phyloP scores from a whole-genome alignment of 2,888 invertebrate genomes.

The Siphlonurus alternatus region DNA sequence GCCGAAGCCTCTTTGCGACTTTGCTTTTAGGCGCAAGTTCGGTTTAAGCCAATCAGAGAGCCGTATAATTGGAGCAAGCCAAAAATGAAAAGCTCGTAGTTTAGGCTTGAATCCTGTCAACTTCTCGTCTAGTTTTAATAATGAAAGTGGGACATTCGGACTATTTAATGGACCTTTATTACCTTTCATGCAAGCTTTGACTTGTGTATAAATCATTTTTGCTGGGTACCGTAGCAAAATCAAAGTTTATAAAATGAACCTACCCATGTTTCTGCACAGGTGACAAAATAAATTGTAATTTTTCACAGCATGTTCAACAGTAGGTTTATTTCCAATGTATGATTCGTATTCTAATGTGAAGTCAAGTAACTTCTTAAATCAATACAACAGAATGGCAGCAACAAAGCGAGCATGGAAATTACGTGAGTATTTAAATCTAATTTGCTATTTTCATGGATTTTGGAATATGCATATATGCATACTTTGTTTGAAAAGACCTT shows the following conservation, averaged over 20 bases:
- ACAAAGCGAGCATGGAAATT: slow-evolving; percentile 65
- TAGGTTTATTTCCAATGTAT: not conserved
- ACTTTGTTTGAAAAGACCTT: no score
- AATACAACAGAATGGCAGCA: slow-evolving; percentile 16
- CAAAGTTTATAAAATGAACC: no score
- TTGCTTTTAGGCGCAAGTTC: no score
- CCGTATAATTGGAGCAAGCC: no score
- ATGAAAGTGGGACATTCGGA: not conserved
- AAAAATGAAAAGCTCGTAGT: no score
- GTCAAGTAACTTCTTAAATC: not conserved
- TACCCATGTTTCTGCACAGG: not conserved
- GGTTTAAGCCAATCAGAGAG: no score
- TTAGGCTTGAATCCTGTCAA: not conserved
- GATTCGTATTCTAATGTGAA: not conserved
- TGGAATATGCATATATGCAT: no score
- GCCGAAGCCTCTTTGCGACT: no score
- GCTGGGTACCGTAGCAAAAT: no score
- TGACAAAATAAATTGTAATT: not conserved
- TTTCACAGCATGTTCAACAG: no score
- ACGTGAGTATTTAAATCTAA: slow-evolving; percentile 39
- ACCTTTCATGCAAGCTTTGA: not conserved
- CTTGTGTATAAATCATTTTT: no score
- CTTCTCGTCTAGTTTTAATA: not conserved
- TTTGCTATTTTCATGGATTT: no score
- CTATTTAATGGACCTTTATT: not conserved